phyloP scores from a whole-genome alignment of 2,113 vertebrate species.

The Herpetotheres cachinnans region DNA sequence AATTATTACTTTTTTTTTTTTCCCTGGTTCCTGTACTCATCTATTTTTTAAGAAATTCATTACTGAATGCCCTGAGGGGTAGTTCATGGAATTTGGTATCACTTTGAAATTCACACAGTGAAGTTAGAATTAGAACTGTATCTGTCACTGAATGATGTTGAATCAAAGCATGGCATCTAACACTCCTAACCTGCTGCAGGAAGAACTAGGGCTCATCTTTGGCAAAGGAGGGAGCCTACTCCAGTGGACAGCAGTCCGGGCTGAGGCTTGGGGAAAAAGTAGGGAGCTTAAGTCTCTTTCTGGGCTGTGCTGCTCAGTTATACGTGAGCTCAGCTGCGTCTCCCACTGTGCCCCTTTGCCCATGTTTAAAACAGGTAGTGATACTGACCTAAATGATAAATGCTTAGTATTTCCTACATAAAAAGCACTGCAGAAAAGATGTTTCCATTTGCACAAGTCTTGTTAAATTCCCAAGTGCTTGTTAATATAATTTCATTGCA shows the following conservation, averaged over 20 bases:
- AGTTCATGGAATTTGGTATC: background rate
- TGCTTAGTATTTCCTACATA: background rate
- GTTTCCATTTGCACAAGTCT: background rate
- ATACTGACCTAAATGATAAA: no score
- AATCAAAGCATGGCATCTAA: background rate
- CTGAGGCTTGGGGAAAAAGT: background rate
- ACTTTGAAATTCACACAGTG: background rate
- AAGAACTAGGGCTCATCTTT: accelerated
- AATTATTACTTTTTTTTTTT: background rate
- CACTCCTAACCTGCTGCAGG: background rate
- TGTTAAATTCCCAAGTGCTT: background rate
- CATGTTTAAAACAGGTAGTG: accelerated
- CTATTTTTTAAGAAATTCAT: constrained; percentile 14
- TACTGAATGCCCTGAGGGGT: background rate
- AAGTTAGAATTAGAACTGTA: background rate
- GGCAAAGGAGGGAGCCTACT: background rate
- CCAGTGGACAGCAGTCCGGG: background rate
- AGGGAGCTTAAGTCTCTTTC: background rate
- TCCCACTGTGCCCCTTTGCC: background rate
- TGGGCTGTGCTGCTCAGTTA: background rate
- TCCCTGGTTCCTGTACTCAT: background rate
- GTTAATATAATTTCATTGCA: background rate
- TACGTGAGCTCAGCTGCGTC: accelerated
- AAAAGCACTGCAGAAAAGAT: background rate
- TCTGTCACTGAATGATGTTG: background rate